These are phyloP conservation scores for Globicephala melas DNA, from an alignment of 2,113 vertebrate species.

Conservation along the genomic window DNA sequence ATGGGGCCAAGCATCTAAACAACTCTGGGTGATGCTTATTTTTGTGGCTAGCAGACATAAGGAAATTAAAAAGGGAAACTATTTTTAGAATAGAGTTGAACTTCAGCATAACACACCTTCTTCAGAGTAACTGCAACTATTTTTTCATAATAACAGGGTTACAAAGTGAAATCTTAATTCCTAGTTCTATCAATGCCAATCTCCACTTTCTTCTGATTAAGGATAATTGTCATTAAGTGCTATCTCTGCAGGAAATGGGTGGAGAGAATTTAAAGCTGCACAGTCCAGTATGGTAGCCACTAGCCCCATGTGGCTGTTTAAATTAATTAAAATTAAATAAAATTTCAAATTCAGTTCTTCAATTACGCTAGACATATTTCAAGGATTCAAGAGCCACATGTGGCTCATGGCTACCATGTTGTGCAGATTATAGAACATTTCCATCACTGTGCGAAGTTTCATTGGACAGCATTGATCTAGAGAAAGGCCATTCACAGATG, in stretches of 20 bases:
- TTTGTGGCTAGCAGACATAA: not conserved
- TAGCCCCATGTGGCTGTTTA: not conserved
- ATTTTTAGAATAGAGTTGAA: not conserved
- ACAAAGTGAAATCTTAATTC: not conserved
- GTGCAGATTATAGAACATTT: not conserved
- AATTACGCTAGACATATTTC: not conserved
- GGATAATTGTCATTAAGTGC: not conserved
- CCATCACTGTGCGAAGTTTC: not conserved
- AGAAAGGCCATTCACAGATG: not conserved
- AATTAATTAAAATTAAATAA: conserved; percentile 36
- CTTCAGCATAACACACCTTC: not conserved
- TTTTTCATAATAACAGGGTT: not conserved
- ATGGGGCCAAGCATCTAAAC: not conserved
- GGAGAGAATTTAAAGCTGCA: not conserved
- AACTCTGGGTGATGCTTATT: not conserved
- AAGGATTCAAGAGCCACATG: not conserved
- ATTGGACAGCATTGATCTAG: not conserved
- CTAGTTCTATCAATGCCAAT: not conserved
- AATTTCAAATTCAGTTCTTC: conserved; percentile 26
- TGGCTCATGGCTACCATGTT: not conserved
- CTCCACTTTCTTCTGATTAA: conserved; percentile 26
- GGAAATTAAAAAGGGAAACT: not conserved
- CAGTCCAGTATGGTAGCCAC: not conserved
- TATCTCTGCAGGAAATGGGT: not conserved
- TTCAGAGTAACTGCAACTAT: not conserved